phyloP scores from a whole-genome alignment of 2,797 vertebrate species.

The Lepilemur ruficaudatus region DNA sequence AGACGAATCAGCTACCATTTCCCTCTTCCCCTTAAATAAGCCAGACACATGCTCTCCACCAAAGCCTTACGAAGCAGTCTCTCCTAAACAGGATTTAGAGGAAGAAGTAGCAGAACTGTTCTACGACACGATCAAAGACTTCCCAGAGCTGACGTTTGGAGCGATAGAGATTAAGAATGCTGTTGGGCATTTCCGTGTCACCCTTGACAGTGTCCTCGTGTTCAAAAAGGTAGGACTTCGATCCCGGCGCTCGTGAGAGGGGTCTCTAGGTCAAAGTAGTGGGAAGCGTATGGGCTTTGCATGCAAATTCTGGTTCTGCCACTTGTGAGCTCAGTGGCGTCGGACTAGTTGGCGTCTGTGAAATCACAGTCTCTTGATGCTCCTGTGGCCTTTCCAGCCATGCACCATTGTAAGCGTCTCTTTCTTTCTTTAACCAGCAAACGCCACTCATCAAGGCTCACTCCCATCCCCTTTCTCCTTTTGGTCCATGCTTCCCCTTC shows the following conservation, averaged over 20 bases:
- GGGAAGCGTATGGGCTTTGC: background rate
- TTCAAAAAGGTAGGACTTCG: conserved; percentile 88
- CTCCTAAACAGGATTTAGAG: conserved; percentile 85
- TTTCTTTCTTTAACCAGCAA: background rate
- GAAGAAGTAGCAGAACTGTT: conserved; percentile 85
- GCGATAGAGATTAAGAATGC: conserved; percentile 84
- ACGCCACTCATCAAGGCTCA: background rate
- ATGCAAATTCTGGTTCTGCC: background rate
- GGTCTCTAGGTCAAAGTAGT: background rate
- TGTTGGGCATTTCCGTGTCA: conserved; percentile 82
- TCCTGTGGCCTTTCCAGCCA: background rate
- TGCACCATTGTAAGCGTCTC: background rate
- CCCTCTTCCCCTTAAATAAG: background rate
- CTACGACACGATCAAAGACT: conserved; percentile 86
- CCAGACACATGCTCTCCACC: background rate
- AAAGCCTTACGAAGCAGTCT: background rate
- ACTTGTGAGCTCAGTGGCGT: background rate
- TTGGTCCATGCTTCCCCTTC: background rate
- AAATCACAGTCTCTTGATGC: background rate
- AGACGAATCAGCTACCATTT: background rate
- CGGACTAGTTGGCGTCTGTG: background rate
- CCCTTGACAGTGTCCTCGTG: conserved; percentile 87
- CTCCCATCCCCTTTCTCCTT: background rate
- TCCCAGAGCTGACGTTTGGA: conserved; percentile 90
- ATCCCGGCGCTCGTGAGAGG: background rate